These are phyloP conservation scores for Coregonus suidteri DNA, from an alignment of 2,797 vertebrate genomes.

Conservation along the genomic window DNA sequence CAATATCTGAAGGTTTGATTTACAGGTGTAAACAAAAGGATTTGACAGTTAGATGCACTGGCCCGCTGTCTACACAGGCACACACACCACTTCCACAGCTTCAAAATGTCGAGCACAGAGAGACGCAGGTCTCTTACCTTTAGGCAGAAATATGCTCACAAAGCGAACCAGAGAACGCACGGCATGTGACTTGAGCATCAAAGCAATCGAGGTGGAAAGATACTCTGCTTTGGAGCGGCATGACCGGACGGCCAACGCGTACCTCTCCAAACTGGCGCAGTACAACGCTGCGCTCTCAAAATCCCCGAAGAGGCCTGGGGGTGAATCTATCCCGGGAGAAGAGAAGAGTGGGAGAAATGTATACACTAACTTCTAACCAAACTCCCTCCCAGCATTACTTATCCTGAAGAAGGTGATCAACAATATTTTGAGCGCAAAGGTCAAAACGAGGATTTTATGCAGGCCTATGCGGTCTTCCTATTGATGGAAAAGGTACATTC, in stretches of 20 bases:
- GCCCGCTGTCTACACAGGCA: neutral
- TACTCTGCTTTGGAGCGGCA: neutral
- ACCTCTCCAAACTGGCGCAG: slow-evolving; percentile 13
- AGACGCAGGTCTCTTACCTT: neutral
- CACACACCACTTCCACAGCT: neutral
- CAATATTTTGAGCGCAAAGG: slow-evolving; percentile 12
- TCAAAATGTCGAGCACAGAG: neutral
- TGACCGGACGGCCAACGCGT: neutral
- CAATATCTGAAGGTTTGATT: neutral
- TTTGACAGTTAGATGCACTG: neutral
- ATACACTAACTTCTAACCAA: neutral
- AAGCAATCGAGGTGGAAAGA: slow-evolving; percentile 11
- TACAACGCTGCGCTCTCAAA: slow-evolving; percentile 7
- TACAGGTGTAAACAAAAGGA: slow-evolving; percentile 1
- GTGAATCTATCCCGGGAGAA: neutral
- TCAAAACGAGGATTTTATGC: neutral
- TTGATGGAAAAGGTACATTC: neutral
- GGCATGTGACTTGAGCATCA: neutral
- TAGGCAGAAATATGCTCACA: slow-evolving; percentile 8
- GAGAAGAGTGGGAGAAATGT: neutral
- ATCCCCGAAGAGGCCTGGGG: neutral
- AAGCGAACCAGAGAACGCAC: slow-evolving; percentile 16
- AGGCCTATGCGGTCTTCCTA: neutral
- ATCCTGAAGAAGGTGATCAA: slow-evolving; percentile 13
- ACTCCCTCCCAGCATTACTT: neutral